Base-by-base conservation (phyloP, 2,888 invertebrate genomes). In the Clitarchus hookeri region DNA sequence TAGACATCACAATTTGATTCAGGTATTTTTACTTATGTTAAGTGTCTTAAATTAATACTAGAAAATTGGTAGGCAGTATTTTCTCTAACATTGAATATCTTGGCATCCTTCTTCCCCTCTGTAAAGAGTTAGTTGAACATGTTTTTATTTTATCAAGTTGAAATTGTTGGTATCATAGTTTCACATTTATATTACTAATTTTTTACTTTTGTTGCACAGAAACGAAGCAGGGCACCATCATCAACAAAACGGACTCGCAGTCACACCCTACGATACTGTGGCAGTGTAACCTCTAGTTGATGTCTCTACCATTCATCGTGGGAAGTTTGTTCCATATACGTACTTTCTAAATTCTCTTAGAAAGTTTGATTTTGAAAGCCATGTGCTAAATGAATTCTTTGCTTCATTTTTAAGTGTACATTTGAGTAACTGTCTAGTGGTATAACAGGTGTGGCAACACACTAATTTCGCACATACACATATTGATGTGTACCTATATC, bases 231-330 rank as follows among this genome's bases (percentile, higher is more conserved):
- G 95, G 95, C 94, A 95, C 95, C 95, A 94, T 94, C 94, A 93
- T 92, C 92, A 92, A 92, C 95, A 96, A 95, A 95, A 92, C 92
- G 94, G 95, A 94, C 87, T 90, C 88, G 97, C 97, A 96, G 96
- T 97, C 97, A 96, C 97, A 97, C 96, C 97, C 96, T 97, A 97
- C 97, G 97, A 97, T 97, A 97, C 97, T 96, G 96, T 97, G 97
- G 97, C 97, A 97, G 97, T 97, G 97, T 97, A 97, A 97, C 94
- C 95, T 97, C 95, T 97, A 96, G 88, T 87, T 36, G 26, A 65
- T 83, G 83, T 83, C 44, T 83, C 48, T 83, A 83, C 83, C 44
- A 25, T 84, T 65, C 65, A 23, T 65, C 65, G 65, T 65, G 65
- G 65, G 23, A 65, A 65, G 65, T 65, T 65, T 65, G 65, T 65